Base-by-base conservation (phyloP, 2,888 invertebrate species). In the Allacma fusca region DNA sequence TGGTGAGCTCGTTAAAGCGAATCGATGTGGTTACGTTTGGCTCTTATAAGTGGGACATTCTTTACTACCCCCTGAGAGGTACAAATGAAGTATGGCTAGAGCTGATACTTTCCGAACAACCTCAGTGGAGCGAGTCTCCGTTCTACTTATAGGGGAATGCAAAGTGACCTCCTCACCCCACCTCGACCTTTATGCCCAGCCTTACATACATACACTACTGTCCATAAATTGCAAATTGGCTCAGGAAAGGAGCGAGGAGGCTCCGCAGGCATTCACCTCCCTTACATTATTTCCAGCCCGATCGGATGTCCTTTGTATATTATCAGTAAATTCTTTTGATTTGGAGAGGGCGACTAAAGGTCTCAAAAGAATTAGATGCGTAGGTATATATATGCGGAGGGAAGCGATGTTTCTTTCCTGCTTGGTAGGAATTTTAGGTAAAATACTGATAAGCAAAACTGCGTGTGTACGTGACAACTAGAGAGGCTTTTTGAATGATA, bases 281-380 rank as follows among this genome's bases (percentile, higher is more conserved):
- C 62, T 62, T 24, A 12, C 16, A 23, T 23, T 13, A 9, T 23
- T 24, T 23, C 24, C 26, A 26, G 62, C 23, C 62, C 12, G 62
- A 26, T 62, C 62, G 62, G 62, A 62, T 62, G 62, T 62, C 9
- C 62, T 62, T 62, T 62, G 62, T 24, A 16, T 62, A 24, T 62
- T 62, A 62, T 62, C 62, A 62, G 62, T 62, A 16, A 62, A 62
- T 62, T 62, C 62, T 72, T 59, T 34, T 57, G 23, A 70, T 59
- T 72, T 26, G 9, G 24, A 21, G 59, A 72, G 21, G 24, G 28
- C 12, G 57, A 72, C 70, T 59, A 72, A 68, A 68, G 68, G 68
- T 68, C 68, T 68, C 19, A 2, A 12, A 21, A n/a, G n/a, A 34
- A 68, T 68, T 68, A 34, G 4, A 16, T 34, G n/a, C 16, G 9